phyloP scores from a whole-genome alignment of 2,888 invertebrate genomes.

The Leucozona laternaria region DNA sequence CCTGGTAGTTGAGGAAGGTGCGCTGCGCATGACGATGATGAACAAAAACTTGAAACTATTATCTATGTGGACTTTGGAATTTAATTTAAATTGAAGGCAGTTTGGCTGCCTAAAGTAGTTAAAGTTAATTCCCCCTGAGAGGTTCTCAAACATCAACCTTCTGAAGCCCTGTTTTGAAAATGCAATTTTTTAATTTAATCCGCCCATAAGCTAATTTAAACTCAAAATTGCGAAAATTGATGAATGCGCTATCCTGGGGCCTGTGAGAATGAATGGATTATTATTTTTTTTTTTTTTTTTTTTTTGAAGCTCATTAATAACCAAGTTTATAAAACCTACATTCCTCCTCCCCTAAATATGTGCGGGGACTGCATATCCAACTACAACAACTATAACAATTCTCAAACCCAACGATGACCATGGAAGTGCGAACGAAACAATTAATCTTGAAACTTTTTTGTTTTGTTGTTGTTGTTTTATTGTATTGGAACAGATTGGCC shows the following conservation, averaged over 20 bases:
- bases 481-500: constrained; percentile 9
- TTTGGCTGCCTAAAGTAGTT: no score
- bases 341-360: constrained; percentile 6
- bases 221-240: constrained; percentile 60
- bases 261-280: constrained; percentile 1
- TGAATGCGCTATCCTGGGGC: constrained; percentile 21
- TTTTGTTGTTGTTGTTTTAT: constrained; percentile 40
- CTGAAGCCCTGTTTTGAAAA: background rate
- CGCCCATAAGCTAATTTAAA: constrained; percentile 64
- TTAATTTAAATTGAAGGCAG: constrained; percentile 31
- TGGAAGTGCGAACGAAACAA: constrained; percentile 82
- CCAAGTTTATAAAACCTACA: constrained; percentile 51
- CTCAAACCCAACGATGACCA: constrained; percentile 45
- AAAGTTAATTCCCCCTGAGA: no score
- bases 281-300: constrained; percentile 21
- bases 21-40: background rate
- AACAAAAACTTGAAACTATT: background rate
- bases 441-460: constrained; percentile 81
- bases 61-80: background rate
- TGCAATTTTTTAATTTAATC: constrained; percentile 8
- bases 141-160: background rate
- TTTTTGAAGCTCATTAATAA: constrained; percentile 61
- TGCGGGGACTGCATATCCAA: background rate
- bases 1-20: background rate
- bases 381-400: background rate